These are phyloP conservation scores for Enchytraeus crypticus DNA, from an alignment of 2,888 invertebrate genomes.

Conservation along the genomic window DNA sequence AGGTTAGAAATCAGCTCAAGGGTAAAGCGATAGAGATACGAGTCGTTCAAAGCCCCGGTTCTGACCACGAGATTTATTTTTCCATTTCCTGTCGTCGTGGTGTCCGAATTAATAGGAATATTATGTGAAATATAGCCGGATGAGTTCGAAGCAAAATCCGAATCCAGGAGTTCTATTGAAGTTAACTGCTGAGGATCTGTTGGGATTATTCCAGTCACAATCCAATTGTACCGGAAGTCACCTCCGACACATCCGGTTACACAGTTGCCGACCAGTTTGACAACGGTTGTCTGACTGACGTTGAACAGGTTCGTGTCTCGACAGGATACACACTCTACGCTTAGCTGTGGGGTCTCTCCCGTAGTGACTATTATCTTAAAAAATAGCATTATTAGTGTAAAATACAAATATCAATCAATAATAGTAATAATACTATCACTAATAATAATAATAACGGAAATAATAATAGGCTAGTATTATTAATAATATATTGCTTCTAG, in stretches of 20 bases:
- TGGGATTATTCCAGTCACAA: too few species aligned
- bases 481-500: not conserved
- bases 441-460: not conserved
- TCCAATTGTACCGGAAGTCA: too few species aligned
- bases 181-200: too few species aligned
- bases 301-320: conserved; percentile 5
- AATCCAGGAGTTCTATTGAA: too few species aligned
- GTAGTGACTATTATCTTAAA: not conserved
- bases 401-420: not conserved
- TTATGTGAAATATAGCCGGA: not conserved
- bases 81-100: conserved; percentile 2
- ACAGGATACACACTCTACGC: conserved; percentile 1
- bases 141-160: too few species aligned
- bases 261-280: conserved; percentile 5
- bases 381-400: not conserved
- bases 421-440: not conserved
- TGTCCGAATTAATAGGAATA: not conserved
- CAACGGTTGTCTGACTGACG: not conserved
- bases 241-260: not conserved
- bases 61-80: conserved; percentile 6
- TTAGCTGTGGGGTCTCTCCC: conserved; percentile 2
- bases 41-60: not conserved
- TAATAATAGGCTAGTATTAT: not conserved
- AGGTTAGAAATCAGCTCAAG: not conserved
- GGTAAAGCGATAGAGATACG: conserved; percentile 2